phyloP scores from a whole-genome alignment of 2,797 vertebrate species.

The Karalla daura region DNA sequence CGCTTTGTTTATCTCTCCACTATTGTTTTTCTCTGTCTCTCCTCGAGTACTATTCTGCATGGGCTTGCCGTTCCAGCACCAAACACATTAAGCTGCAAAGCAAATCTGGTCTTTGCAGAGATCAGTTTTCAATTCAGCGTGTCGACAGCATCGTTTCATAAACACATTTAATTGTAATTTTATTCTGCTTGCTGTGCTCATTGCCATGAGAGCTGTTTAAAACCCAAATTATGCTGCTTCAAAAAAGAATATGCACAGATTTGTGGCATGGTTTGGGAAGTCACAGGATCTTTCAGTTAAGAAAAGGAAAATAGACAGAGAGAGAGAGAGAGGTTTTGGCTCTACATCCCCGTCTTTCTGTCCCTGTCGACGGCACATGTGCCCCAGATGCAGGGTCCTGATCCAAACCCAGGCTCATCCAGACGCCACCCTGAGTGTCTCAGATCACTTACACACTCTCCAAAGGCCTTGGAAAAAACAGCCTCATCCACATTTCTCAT shows the following conservation, averaged over 20 bases:
- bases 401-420: conserved; percentile 77
- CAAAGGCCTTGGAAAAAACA: conserved; percentile 77
- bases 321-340: conserved; percentile 48
- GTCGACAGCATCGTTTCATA: conserved; percentile 51
- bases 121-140: conserved; percentile 56
- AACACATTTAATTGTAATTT: conserved; percentile 57
- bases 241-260: too few relatives aligned
- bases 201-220: conserved; percentile 24
- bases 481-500: conserved; percentile 78
- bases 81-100: conserved; percentile 60
- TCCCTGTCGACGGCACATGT: conserved; percentile 76
- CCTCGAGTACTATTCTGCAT: conserved; percentile 44
- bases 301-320: conserved; percentile 13
- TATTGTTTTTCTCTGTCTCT: conserved; percentile 40
- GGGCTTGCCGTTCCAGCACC: conserved; percentile 53
- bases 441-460: conserved; percentile 77
- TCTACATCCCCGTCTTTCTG: conserved; percentile 50
- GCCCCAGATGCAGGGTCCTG: conserved; percentile 78
- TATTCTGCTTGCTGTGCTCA: conserved; percentile 15
- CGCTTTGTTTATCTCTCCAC: conserved; percentile 49
- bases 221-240: conserved; percentile 1
- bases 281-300: conserved; percentile 36
- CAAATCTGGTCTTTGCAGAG: conserved; percentile 38
- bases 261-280: conserved; percentile 33
- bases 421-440: conserved; percentile 78